Conservation (phyloP, 2,113 vertebrate species). For the Morone saxatilis region DNA sequence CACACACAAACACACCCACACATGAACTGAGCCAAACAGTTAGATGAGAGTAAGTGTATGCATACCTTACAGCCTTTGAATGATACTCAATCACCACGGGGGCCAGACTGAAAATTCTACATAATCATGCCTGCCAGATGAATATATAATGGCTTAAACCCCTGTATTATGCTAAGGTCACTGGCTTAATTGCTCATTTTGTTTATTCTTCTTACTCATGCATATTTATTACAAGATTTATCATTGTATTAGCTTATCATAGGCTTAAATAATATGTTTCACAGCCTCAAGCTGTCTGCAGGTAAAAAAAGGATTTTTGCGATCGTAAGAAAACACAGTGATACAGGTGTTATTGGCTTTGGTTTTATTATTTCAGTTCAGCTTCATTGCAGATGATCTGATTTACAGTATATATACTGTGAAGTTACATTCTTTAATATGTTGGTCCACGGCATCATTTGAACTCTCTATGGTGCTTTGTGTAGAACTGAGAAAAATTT, state of each 20-base stretch:
- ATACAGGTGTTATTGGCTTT: neutral
- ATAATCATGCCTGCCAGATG: constrained; percentile 3
- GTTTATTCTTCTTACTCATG: constrained; percentile 20
- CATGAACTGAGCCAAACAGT: neutral
- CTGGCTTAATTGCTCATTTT: constrained; percentile 30
- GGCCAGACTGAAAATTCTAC: neutral
- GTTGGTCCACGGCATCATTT: no score
- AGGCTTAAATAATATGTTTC: constrained; percentile 1
- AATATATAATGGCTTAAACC: neutral
- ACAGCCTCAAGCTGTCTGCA: neutral
- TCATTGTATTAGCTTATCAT: constrained; percentile 10
- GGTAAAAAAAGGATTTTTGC: neutral
- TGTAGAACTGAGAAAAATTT: no score
- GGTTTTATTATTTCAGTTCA: neutral
- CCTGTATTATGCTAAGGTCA: constrained; percentile 15
- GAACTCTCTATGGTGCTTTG: no score
- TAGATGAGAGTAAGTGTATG: neutral
- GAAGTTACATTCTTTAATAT: neutral
- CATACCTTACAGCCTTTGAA: constrained; percentile 4
- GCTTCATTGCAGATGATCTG: neutral
- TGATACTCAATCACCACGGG: neutral
- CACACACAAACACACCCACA: constrained; percentile 13
- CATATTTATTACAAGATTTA: constrained; percentile 8
- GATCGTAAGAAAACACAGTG: neutral
- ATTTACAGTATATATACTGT: neutral